These are phyloP conservation scores for Eubasilissa splendida DNA, from an alignment of 2,888 invertebrate genomes.

Conservation along the genomic window DNA sequence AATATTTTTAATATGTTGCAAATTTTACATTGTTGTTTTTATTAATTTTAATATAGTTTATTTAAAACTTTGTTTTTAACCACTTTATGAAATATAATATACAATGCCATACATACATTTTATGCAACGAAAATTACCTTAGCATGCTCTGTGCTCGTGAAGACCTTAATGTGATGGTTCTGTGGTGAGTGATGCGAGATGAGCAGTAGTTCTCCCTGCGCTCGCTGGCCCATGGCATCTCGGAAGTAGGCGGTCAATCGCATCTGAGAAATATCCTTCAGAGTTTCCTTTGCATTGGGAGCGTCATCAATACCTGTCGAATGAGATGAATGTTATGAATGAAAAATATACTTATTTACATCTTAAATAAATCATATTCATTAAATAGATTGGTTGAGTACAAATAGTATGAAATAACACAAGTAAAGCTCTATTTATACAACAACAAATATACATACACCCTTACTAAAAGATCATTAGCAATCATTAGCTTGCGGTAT, in stretches of 20 bases:
- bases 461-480: no score
- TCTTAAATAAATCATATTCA: not conserved
- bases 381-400: no score
- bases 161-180: conserved; percentile 87
- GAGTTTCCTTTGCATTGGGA: conserved; percentile 74
- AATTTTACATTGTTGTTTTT: not conserved
- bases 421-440: no score
- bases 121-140: conserved; percentile 69
- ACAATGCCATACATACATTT: no score
- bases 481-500: no score
- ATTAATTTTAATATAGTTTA: conserved; percentile 1
- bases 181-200: conserved; percentile 86
- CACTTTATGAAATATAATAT: not conserved
- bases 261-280: conserved; percentile 79
- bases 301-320: conserved; percentile 71
- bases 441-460: no score
- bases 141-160: conserved; percentile 87
- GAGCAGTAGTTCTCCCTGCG: conserved; percentile 80
- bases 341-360: not conserved
- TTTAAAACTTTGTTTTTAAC: not conserved
- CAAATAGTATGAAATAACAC: no score
- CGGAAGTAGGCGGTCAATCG: conserved; percentile 79
- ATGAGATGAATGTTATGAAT: not conserved
- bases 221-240: conserved; percentile 79
- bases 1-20: not conserved